Evolutionary conservation across 2,797 vertebrate species (phyloP).

Genomic region (Enteromius viviparus): DNA sequence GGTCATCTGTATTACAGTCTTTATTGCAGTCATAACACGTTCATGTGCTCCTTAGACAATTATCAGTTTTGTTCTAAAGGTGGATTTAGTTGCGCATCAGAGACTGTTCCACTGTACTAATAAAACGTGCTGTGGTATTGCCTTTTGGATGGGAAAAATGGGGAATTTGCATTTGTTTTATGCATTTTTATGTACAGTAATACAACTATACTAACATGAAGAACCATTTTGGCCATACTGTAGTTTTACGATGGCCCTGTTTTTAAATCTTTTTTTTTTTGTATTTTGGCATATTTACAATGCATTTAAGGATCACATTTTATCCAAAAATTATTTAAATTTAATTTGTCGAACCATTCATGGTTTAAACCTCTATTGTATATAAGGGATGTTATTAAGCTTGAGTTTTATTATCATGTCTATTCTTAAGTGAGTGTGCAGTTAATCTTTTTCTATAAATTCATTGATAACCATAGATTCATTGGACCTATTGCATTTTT

Average conservation of each 20-base stretch:
- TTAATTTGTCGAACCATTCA: not conserved
- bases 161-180: no score
- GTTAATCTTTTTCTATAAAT: no score
- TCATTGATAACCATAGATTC: no score
- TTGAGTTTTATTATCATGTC: no score
- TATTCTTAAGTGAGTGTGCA: no score
- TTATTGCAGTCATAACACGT: slow-evolving; percentile 30
- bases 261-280: not conserved
- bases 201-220: not conserved
- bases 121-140: not conserved
- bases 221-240: not conserved
- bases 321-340: no score
- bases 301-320: not conserved
- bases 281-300: not conserved
- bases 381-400: not conserved
- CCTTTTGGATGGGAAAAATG: not conserved
- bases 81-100: not conserved
- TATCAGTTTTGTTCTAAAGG: slow-evolving; percentile 6
- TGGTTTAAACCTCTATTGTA: not conserved
- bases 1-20: slow-evolving; percentile 2
- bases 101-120: not conserved
- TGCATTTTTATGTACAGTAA: not conserved
- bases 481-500: no score
- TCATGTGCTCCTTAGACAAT: slow-evolving; percentile 15
- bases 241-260: not conserved